phyloP scores from a whole-genome alignment of 1,140 invertebrate genomes.

The fruit fly (Drosophila melanogaster) region DNA sequence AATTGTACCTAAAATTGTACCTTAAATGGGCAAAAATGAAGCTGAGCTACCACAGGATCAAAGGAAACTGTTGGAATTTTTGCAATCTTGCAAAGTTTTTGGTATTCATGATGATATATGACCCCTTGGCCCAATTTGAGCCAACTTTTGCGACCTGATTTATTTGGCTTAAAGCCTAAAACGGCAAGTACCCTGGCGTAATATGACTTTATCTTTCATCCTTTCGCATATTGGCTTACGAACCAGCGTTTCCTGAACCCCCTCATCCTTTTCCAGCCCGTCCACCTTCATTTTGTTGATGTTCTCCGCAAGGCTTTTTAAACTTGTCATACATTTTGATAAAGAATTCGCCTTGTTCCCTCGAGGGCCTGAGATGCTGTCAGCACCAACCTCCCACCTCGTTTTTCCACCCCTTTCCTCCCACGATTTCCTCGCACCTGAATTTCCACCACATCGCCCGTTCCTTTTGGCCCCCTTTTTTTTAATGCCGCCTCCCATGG shows the following conservation, averaged over 20 bases:
- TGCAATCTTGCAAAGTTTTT: slow-evolving; percentile 19
- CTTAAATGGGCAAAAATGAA: too few species aligned
- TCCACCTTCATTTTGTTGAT: slow-evolving; percentile 45
- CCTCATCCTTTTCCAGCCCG: neutral
- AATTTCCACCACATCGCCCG: neutral
- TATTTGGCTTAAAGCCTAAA: slow-evolving; percentile 22
- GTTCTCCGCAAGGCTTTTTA: slow-evolving; percentile 64
- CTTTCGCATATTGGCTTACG: slow-evolving; percentile 34
- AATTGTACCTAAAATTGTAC: too few species aligned
- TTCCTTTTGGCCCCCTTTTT: slow-evolving; percentile 2
- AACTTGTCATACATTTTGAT: slow-evolving; percentile 78
- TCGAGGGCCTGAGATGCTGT: slow-evolving; percentile 45
- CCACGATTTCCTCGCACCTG: slow-evolving; percentile 23
- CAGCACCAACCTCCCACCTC: slow-evolving; percentile 35
- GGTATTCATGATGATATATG: neutral
- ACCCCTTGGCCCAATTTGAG: neutral
- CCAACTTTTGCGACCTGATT: slow-evolving; percentile 20
- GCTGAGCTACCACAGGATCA: neutral
- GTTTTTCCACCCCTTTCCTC: neutral
- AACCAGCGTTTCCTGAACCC: neutral
- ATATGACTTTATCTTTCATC: slow-evolving; percentile 47
- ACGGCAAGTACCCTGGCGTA: slow-evolving; percentile 12
- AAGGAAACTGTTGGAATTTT: slow-evolving; percentile 9
- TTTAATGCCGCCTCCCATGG: neutral
- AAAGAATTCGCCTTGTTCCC: slow-evolving; percentile 63